These are phyloP conservation scores for Cryptotermes secundus DNA, from an alignment of 1,140 invertebrate genomes.

Conservation along the genomic window DNA sequence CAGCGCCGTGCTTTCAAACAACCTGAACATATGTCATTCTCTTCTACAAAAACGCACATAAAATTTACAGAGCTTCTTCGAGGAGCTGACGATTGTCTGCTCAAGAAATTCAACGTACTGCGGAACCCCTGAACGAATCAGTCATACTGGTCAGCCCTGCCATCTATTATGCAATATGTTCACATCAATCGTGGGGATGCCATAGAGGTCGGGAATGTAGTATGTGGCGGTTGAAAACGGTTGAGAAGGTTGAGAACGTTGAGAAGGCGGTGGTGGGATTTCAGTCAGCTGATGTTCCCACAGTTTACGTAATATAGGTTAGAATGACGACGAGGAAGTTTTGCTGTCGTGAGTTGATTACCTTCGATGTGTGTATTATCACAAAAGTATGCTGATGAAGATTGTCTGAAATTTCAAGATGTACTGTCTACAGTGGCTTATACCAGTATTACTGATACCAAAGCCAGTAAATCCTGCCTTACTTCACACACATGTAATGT, in stretches of 20 bases:
- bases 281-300: background rate
- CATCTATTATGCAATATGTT: too few species aligned
- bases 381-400: background rate
- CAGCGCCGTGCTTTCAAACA: too few species aligned
- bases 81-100: too few species aligned
- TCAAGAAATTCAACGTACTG: too few species aligned
- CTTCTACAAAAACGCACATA: too few species aligned
- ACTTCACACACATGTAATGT: slow-evolving; percentile 94
- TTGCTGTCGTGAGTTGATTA: background rate
- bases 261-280: background rate
- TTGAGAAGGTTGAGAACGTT: too few species aligned
- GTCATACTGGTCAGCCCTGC: too few species aligned
- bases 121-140: too few species aligned
- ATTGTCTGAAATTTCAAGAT: slow-evolving; percentile 55
- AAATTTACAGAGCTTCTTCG: too few species aligned
- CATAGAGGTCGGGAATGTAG: background rate
- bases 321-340: background rate
- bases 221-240: background rate
- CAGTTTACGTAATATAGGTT: background rate
- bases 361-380: background rate
- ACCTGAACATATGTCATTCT: too few species aligned
- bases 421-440: slow-evolving; percentile 98
- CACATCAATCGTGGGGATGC: too few species aligned
- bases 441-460: slow-evolving; percentile 94
- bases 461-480: slow-evolving; percentile 94